These are phyloP conservation scores for Apamea epomidion DNA, from an alignment of 2,888 invertebrate genomes.

Conservation along the genomic window DNA sequence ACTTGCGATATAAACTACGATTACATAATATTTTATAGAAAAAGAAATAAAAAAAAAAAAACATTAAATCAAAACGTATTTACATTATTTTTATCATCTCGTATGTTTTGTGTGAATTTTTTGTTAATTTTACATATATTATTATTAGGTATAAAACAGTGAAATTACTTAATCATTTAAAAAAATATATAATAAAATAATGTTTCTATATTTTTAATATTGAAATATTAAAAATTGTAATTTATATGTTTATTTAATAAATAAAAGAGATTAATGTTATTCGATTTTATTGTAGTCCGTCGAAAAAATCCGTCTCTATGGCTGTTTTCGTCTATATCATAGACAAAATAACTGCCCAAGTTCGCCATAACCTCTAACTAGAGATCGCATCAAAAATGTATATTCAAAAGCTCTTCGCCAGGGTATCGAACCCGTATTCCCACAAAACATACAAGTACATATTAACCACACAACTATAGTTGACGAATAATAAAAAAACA, in stretches of 20 bases:
- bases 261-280: no score
- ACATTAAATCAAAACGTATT: slow-evolving; percentile 62
- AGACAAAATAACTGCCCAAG: not conserved
- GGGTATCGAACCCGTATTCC: slow-evolving; percentile 25
- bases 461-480: slow-evolving; percentile 60
- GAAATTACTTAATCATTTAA: not conserved
- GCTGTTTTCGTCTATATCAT: not conserved
- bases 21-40: slow-evolving; percentile 59
- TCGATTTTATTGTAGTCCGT: not conserved
- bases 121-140: no score
- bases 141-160: no score
- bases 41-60: slow-evolving; percentile 25
- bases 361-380: not conserved
- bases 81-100: slow-evolving; percentile 57
- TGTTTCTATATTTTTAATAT: no score
- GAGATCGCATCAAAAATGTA: slow-evolving; percentile 10
- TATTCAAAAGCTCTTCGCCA: slow-evolving; percentile 8
- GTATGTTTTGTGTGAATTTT: slow-evolving; percentile 63
- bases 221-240: no score
- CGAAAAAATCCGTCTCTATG: not conserved
- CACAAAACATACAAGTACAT: slow-evolving; percentile 64
- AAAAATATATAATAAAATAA: no score
- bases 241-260: no score
- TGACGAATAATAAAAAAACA: slow-evolving; percentile 44
- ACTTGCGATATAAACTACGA: slow-evolving; percentile 60